Percentiles rank a stretch among this genome's conserved stretches.
Evolutionary conservation across 2,888 invertebrate genomes (phyloP).

Genomic region (Labia minor): DNA sequence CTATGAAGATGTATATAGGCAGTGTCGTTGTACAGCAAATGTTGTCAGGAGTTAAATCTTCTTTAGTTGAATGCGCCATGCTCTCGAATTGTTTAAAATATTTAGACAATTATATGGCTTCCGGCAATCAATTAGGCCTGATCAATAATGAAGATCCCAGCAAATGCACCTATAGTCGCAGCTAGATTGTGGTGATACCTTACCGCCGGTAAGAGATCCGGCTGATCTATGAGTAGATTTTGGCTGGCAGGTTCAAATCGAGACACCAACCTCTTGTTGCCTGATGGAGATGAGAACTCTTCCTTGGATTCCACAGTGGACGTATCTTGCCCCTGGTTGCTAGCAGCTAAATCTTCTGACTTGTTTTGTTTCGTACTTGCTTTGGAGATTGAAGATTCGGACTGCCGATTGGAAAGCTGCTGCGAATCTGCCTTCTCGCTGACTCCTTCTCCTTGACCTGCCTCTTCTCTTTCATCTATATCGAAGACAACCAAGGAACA

Average conservation of each 20-base stretch:
- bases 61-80: no score
- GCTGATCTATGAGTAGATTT: not conserved
- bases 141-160: no score
- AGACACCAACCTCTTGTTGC: constrained; percentile 4
- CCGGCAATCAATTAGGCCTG: no score
- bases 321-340: not conserved
- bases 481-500: not conserved
- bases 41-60: no score
- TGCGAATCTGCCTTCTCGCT: not conserved
- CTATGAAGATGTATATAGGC: no score
- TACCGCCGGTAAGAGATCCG: not conserved
- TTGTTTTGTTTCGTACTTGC: constrained; percentile 4
- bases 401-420: constrained; percentile 13
- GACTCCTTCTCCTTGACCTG: constrained; percentile 5
- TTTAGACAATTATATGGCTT: no score
- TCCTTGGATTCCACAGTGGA: not conserved
- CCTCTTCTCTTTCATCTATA: constrained; percentile 5
- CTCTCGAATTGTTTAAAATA: no score
- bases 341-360: not conserved
- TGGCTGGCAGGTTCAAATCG: no score
- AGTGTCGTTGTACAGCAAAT: no score
- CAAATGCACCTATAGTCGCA: not conserved
- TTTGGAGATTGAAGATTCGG: constrained; percentile 3
- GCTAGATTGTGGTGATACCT: not conserved
- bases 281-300: not conserved